phyloP scores from a whole-genome alignment of 2,888 invertebrate species.

The Aricia artaxerxes region DNA sequence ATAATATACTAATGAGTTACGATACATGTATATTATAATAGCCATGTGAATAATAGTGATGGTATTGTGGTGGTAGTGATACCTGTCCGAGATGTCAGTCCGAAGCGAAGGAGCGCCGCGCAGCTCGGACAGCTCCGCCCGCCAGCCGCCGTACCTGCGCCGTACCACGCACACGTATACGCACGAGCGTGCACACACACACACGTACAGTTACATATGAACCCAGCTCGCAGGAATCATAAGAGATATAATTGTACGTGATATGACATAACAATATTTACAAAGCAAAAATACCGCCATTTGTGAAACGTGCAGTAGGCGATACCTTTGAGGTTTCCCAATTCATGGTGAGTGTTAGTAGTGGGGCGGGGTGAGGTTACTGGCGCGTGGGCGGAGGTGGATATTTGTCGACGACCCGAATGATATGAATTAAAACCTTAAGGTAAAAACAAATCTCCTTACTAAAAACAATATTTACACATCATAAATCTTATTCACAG shows the following conservation, averaged over 20 bases:
- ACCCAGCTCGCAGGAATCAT: not conserved
- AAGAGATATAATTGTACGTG: constrained; percentile 12
- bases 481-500: no score
- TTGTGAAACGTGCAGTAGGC: not conserved
- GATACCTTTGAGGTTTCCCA: not conserved
- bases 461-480: no score
- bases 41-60: not conserved
- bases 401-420: not conserved
- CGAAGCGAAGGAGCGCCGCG: constrained; percentile 52
- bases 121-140: constrained; percentile 45
- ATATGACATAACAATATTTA: constrained; percentile 11
- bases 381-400: not conserved
- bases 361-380: constrained; percentile 22
- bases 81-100: constrained; percentile 21
- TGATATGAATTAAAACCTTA: not conserved
- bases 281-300: not conserved
- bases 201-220: constrained; percentile 33
- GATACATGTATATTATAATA: not conserved
- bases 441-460: no score
- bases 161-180: constrained; percentile 36
- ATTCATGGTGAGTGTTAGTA: constrained; percentile 8
- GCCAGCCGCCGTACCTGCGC: constrained; percentile 46
- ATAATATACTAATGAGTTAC: not conserved
- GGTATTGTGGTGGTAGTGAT: constrained; percentile 13
- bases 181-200: constrained; percentile 21